Evolutionary conservation across 37 sponge, comb jelly and placozoan genomes (phyloP).

Genomic region (Cliona cf. orientalis): DNA sequence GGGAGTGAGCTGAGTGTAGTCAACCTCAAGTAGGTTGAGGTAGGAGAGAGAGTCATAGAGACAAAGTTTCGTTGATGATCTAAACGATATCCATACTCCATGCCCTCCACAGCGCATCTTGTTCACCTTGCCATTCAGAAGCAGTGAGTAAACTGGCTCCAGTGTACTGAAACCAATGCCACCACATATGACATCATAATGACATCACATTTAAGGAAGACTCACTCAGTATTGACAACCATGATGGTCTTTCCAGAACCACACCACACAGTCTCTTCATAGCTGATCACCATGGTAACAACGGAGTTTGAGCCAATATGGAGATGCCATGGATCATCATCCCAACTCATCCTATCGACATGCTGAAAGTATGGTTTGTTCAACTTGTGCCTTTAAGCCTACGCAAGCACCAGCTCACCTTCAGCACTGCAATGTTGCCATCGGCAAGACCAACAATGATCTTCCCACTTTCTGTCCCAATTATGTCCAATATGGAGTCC

Average conservation of each 20-base stretch:
- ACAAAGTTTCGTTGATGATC: conserved; percentile 35
- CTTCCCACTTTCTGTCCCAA: neutral
- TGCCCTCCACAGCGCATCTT: conserved; percentile 38
- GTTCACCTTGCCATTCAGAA: conserved; percentile 33
- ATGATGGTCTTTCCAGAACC: conserved; percentile 57
- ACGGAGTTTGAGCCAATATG: conserved; percentile 46
- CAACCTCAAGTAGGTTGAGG: conserved; percentile 36
- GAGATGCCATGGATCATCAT: conserved; percentile 7
- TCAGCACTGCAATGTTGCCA: conserved; percentile 51
- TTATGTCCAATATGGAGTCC: conserved; percentile 66
- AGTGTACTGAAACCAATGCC: neutral
- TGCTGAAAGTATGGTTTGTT: neutral
- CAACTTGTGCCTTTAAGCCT: too few species aligned
- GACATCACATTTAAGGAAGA: neutral
- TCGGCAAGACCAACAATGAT: conserved; percentile 73
- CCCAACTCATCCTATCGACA: neutral
- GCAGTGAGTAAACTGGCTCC: conserved; percentile 52
- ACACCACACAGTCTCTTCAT: conserved; percentile 41
- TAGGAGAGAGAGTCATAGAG: conserved; percentile 36
- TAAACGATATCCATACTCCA: conserved; percentile 59
- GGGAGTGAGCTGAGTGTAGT: conserved; percentile 33
- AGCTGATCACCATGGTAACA: neutral
- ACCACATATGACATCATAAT: neutral
- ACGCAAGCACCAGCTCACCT: conserved; percentile 14
- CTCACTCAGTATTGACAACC: conserved; percentile 41